Evolutionary conservation across 2,797 vertebrate genomes (phyloP), one percentile per base, ranked within the genome.

Genomic region (Pangasius larnaudii): DNA sequence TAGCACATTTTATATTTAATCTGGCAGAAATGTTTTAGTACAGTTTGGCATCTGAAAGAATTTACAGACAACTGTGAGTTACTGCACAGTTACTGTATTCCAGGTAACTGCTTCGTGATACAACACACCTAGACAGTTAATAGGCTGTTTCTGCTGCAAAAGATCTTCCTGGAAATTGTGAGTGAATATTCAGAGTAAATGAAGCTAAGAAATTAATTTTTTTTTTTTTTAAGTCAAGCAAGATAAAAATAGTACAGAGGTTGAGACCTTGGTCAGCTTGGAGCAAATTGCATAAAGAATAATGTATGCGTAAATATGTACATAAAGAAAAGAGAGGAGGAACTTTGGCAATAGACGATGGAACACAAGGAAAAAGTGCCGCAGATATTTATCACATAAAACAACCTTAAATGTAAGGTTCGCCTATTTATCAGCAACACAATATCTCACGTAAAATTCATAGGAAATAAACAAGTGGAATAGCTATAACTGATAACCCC

Each of bases 381-480:
- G 61, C 33, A 78, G 58, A 88, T 72, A 81, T 59, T 46, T 11
- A 59, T 81, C 71, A 77, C 6, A 56, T n/a, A 27, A 88, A 87
- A n/a, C 22, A 71, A 11, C 10, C 18, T 7, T 56, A 88, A 88
- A 46, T 88, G 18, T 56, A 56, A 19, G 27, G 33, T 61, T 42
- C 22, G 3, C 1, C 10, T n/a, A 27, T 61, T 82, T 46, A 8
- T 14, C 58, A 61, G 36, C 11, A 46, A 56, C 22, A 36, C 3
- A 58, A 10, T n/a, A 18, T 16, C 49, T 56, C 27, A 51, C 9
- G 46, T 46, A 42, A 63, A 46, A 82, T 82, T 63, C 42, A 67
- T 24, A 51, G n/a, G 13, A 69, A 51, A 67, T 13, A 67, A 84
- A 18, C 9, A 51, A 84, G 5, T 33, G 10, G 8, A 65, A 33